A percentile compares a stretch with the other conserved stretches of the same genome.
Conservation (phyloP, 2,888 invertebrate genomes). For the Mayetiola destructor region DNA sequence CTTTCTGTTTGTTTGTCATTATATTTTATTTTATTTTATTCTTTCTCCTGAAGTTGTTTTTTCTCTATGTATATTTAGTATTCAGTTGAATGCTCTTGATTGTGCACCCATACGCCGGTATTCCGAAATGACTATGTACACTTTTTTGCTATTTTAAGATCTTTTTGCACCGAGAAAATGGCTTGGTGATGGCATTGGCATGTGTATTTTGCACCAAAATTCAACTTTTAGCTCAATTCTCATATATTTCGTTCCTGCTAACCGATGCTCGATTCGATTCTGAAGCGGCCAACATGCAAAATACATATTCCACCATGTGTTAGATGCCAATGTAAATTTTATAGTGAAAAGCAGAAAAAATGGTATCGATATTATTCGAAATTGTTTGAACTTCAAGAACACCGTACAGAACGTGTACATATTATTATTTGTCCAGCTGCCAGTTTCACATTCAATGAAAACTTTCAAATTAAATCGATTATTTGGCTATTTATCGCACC, state of each 20-base stretch:
- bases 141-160: constrained; percentile 1
- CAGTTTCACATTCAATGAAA: constrained; percentile 11
- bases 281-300: constrained; percentile 8
- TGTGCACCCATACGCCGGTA: too few species aligned
- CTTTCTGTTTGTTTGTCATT: constrained; percentile 3
- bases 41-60: background rate
- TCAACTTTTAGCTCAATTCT: too few species aligned
- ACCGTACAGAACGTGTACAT: too few species aligned
- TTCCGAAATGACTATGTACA: background rate
- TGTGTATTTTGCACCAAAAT: background rate
- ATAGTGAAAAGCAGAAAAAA: too few species aligned
- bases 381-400: too few species aligned
- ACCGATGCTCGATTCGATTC: too few species aligned
- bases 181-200: background rate
- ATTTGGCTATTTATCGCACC: constrained; percentile 14
- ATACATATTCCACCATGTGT: background rate
- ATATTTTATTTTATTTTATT: background rate
- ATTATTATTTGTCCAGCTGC: constrained; percentile 15
- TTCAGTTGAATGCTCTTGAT: constrained; percentile 9
- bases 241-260: too few species aligned
- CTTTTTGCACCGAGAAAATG: background rate
- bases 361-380: too few species aligned
- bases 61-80: background rate
- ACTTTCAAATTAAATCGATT: constrained; percentile 15
- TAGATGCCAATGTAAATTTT: too few species aligned